Evolutionary conservation across 2,113 vertebrate genomes (phyloP), one percentile per base, ranked within the genome.

Genomic region (Psilopsiagon aurifrons): DNA sequence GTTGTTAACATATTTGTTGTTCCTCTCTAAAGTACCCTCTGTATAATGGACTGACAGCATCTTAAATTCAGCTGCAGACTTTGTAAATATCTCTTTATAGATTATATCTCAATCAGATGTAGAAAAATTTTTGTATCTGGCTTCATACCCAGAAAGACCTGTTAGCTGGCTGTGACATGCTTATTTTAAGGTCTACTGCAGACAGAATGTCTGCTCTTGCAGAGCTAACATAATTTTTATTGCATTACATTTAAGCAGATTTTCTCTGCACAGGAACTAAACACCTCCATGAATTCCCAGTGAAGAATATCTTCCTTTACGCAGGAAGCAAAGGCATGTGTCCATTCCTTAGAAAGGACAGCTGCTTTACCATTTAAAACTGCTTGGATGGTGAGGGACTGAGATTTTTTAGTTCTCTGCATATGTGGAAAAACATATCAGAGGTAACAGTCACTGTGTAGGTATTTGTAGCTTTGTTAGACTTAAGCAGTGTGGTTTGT

Each of bases 191-290:
- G 71, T 70, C n/a, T 77, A 6, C 25, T 7, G 44, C 79, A 94
- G 92, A 93, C 92, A 93, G 78, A 83, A 64, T 41, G 86, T 95
- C 92, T 92, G 82, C 54, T 93, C 11, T 80, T 77, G 25, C 49
- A 74, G 68, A 77, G 31, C 46, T 66, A 95, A 69, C 31, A 2
- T 74, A 63, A 9, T 75, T 90, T 95, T 88, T 93, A 93, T 92
- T 95, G 16, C 75, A 93, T 97, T 95, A 90, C 15, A 66, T 69
- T 83, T 80, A 92, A 90, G 49, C 59, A 95, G 87, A 94, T 94
- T 88, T 92, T 94, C 33, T 83, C 44, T 88, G 35, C n/a, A 51
- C 16, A 86, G 73, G 69, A 91, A 71, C 60, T 68, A 93, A 92
- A 68, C 67, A 71, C 23, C 17, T 88, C 39, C 51, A n/a, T 55